A percentile compares a stretch with the other conserved stretches of the same genome.
These are phyloP conservation scores for Philereme vetulata DNA, from an alignment of 2,888 invertebrate species.

Conservation along the genomic window DNA sequence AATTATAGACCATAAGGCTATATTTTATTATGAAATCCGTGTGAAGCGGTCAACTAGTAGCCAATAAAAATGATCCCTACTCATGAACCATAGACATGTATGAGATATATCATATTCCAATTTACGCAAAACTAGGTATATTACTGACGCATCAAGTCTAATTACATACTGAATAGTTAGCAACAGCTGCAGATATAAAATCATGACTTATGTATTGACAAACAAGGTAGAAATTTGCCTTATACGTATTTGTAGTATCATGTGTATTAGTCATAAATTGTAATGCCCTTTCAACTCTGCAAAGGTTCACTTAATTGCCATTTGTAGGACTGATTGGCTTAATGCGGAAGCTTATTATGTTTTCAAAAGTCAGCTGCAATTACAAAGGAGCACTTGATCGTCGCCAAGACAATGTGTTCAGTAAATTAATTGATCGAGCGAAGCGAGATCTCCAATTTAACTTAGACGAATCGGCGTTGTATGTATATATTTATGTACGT, in stretches of 20 bases:
- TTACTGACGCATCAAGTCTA: constrained; percentile 6
- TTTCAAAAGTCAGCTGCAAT: not conserved
- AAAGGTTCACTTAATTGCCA: constrained; percentile 17
- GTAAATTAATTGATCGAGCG: too few species aligned
- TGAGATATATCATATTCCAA: not conserved
- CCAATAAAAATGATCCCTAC: too few species aligned
- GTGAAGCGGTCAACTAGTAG: too few species aligned
- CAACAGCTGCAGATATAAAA: constrained; percentile 12
- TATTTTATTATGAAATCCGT: too few species aligned
- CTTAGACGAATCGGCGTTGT: too few species aligned
- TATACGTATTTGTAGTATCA: constrained; percentile 17
- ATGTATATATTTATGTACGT: too few species aligned
- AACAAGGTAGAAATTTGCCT: constrained; percentile 7
- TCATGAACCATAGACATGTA: too few species aligned
- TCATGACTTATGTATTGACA: constrained; percentile 6
- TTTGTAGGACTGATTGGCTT: constrained; percentile 7
- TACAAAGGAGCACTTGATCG: not conserved
- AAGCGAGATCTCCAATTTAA: too few species aligned
- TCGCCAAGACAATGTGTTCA: not conserved
- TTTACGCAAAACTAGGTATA: not conserved
- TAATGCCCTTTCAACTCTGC: constrained; percentile 11
- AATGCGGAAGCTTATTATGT: constrained; percentile 12
- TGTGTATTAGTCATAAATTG: constrained; percentile 20
- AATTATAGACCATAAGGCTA: too few species aligned
- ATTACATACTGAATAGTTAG: not conserved